phyloP scores from a whole-genome alignment of 1,140 invertebrate genomes.

The Proales similis region DNA sequence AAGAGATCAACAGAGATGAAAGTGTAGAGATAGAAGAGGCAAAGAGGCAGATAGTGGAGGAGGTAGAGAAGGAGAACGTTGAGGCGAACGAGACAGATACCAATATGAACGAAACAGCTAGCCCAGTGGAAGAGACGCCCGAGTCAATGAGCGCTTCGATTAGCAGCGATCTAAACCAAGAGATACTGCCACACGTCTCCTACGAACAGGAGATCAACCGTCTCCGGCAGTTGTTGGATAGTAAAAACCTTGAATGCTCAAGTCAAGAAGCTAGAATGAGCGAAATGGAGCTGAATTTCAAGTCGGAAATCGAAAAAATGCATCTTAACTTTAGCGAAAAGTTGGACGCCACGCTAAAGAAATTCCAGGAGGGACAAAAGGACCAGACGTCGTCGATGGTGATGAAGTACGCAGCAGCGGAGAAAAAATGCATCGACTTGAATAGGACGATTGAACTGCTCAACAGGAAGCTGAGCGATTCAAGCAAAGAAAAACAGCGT shows the following conservation, averaged over 20 bases:
- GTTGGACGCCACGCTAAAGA: constrained; percentile 26
- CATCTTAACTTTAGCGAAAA: constrained; percentile 20
- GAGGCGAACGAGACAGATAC: too few species aligned
- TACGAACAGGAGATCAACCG: constrained; percentile 11
- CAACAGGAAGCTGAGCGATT: constrained; percentile 16
- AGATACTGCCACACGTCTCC: too few species aligned
- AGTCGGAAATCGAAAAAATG: constrained; percentile 6
- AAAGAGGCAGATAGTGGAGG: too few species aligned
- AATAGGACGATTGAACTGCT: constrained; percentile 16
- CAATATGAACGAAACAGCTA: too few species aligned
- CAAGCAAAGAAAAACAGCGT: constrained; percentile 23
- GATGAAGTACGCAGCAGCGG: constrained; percentile 30
- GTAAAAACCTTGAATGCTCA: constrained; percentile 11
- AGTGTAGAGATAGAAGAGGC: too few species aligned
- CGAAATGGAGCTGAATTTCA: constrained; percentile 16
- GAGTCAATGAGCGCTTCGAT: too few species aligned
- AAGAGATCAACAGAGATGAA: too few species aligned
- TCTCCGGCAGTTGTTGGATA: neutral
- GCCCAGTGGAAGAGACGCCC: too few species aligned
- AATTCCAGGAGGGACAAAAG: constrained; percentile 11
- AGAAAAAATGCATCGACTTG: constrained; percentile 23
- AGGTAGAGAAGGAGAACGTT: too few species aligned
- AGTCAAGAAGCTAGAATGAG: neutral
- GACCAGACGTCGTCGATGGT: constrained; percentile 36
- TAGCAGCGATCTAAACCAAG: too few species aligned